Base-by-base conservation (phyloP, 2,888 invertebrate genomes). In the Rhamnusium bicolor region DNA sequence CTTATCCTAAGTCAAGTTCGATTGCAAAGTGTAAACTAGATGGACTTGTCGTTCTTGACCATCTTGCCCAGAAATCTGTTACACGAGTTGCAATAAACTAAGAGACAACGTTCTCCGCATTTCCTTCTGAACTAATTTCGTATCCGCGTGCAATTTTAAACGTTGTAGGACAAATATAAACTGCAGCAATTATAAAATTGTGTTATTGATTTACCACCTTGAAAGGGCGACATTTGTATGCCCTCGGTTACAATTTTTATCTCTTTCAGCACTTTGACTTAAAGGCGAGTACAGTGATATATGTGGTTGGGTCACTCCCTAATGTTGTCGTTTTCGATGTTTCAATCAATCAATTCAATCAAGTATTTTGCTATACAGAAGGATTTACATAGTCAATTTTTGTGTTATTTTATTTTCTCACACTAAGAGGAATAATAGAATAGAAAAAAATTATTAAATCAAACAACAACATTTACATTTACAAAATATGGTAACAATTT, bases 41-140 rank as follows among this genome's bases (percentile, higher is more conserved):
- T 47, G 49, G 46, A 63, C 49, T 21, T 7, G 63, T 63, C 16
- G 63, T 12, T 63, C 63, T 63, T 63, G 63, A 63, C 63, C 51
- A 27, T 16, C 24, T 27, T 19, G 27, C 24, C 12, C 29, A 27
- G 27, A 49, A 14, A 40, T 40, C 32, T 40, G 40, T 14, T 40
- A n/a, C n/a, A n/a, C n/a, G 10, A n/a, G n/a, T 4, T 5, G n/a
- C n/a, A 12, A n/a, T 4, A n/a, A 40, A 40, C 40, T 40, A 40
- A 40, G 12, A 40, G 40, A 40, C 63, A 62, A 4, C 24, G 47
- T 62, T 49, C 47, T 49, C 49, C 14, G 49, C 24, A 14, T 29
- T 63, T 63, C 63, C 63, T 63, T 46, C 14, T 62, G 24, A 62
- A 24, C 24, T 16, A 46, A 49, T 49, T 49, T 16, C 14, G 16